Evolutionary conservation across 1,140 invertebrate genomes (phyloP), one percentile per base, ranked within the genome.

Genomic region (Plectrocnemia conspersa): DNA sequence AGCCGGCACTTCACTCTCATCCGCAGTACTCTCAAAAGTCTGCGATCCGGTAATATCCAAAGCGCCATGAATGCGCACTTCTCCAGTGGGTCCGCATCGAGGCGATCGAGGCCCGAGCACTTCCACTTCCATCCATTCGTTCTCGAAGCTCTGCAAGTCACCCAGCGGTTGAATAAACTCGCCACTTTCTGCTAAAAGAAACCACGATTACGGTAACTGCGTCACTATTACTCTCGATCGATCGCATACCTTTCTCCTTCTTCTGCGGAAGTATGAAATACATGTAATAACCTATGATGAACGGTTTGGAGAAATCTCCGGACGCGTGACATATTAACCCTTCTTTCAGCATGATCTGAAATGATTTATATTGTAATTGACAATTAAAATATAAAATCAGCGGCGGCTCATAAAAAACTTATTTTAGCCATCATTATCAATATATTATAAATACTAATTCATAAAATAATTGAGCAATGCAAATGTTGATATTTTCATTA

Each of bases 261-360:
- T 86, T 84, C 63, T 81, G 78, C 36, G 78, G 72, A 1, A 87
- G 77, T 49, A 97, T 83, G 63, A 85, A 88, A 67, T 95, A 98
- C 52, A 98, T 79, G 68, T 93, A 95, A 73, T 96, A 97, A 0
- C 95, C 95, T 56, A 89, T 79, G 41, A 93, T 79, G 66, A 96
- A 94, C 3, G 82, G 79, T 68, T 89, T 88, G 0, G 78, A 78
- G 49, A 79, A 79, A 67, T 93, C 86, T 2, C 91, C 91, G 11
- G 91, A 96, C 1, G 90, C 89, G 68, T 97, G 94, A 54, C 89
- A 87, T 55, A 98, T 94, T 53, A 91, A 72, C 65, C 83, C 82
- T 46, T 92, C 87, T 64, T 84, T 77, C 45, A 89, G 72, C 73
- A 95, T 77, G 65, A 75, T 77, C 87, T 92, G 66, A 13, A 79